Percentiles rank a stretch among this genome's conserved stretches.
Evolutionary conservation across 2,888 invertebrate genomes (phyloP).

Genomic region (Eristalis arbustorum): DNA sequence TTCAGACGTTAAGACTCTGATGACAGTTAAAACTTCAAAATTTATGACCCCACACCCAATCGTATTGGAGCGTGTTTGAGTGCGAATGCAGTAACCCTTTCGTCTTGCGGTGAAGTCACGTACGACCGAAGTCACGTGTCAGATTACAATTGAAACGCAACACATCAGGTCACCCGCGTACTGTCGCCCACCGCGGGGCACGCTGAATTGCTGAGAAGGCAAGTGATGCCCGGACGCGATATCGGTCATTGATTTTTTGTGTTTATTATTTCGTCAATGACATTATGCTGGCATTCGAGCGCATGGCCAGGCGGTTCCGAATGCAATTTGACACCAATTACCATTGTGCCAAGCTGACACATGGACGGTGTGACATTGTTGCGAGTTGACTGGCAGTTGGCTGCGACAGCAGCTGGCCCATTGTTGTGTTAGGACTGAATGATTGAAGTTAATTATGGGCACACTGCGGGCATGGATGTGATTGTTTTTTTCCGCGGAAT

Average conservation of each 20-base stretch:
- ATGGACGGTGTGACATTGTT: constrained; percentile 60
- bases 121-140: constrained; percentile 62
- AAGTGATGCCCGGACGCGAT: background rate
- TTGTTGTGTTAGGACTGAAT: no score
- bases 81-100: constrained; percentile 27
- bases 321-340: constrained; percentile 64
- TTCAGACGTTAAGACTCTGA: background rate
- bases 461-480: background rate
- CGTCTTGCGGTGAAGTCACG: constrained; percentile 47
- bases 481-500: constrained; percentile 43
- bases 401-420: background rate
- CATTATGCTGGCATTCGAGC: background rate
- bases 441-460: background rate
- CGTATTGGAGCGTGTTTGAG: background rate
- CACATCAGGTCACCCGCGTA: background rate
- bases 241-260: constrained; percentile 62
- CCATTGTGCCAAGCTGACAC: constrained; percentile 48
- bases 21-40: background rate
- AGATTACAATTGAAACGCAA: constrained; percentile 52
- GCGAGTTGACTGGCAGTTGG: background rate
- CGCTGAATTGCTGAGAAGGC: background rate
- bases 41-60: background rate
- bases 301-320: background rate
- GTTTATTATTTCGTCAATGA: constrained; percentile 9
- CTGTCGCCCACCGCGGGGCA: background rate